Percentiles rank a stretch among this genome's conserved stretches.
Conservation (phyloP, 2,797 vertebrate genomes). For the Brachymystax lenok region DNA sequence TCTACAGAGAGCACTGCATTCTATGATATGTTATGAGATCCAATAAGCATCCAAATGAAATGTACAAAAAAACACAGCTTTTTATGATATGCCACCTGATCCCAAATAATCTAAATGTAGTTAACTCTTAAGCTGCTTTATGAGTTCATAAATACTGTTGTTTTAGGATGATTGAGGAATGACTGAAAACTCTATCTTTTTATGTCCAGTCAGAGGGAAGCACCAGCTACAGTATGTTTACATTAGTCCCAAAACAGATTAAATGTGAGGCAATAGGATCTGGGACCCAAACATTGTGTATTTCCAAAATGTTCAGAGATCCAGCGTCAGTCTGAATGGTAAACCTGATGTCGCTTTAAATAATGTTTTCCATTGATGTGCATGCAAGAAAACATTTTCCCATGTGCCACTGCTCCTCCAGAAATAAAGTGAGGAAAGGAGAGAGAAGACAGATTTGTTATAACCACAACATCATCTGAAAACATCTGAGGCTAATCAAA, state of each 20-base stretch:
- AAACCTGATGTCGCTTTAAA: constrained; percentile 69
- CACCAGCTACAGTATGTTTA: constrained; percentile 65
- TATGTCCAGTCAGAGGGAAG: constrained; percentile 57
- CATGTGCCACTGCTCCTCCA: constrained; percentile 30
- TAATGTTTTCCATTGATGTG: constrained; percentile 52
- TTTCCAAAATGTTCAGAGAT: constrained; percentile 65
- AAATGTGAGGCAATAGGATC: constrained; percentile 65
- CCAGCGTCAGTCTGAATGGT: constrained; percentile 58
- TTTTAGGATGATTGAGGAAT: constrained; percentile 42
- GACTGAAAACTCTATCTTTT: constrained; percentile 37
- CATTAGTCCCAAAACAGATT: constrained; percentile 62
- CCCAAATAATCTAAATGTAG: constrained; percentile 61
- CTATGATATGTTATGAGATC: constrained; percentile 24
- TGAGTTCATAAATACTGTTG: constrained; percentile 52
- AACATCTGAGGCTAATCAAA: constrained; percentile 67
- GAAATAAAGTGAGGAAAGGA: constrained; percentile 39
- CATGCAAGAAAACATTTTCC: constrained; percentile 49
- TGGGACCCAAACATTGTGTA: constrained; percentile 64
- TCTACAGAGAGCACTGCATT: constrained; percentile 24
- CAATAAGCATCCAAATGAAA: constrained; percentile 22
- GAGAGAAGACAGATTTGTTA: constrained; percentile 33
- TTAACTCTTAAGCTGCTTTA: constrained; percentile 61
- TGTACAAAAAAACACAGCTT: constrained; percentile 51
- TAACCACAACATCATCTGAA: constrained; percentile 51
- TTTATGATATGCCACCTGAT: constrained; percentile 57